Conservation (phyloP, 1,140 invertebrate genomes). For the Drosophila pandora region DNA sequence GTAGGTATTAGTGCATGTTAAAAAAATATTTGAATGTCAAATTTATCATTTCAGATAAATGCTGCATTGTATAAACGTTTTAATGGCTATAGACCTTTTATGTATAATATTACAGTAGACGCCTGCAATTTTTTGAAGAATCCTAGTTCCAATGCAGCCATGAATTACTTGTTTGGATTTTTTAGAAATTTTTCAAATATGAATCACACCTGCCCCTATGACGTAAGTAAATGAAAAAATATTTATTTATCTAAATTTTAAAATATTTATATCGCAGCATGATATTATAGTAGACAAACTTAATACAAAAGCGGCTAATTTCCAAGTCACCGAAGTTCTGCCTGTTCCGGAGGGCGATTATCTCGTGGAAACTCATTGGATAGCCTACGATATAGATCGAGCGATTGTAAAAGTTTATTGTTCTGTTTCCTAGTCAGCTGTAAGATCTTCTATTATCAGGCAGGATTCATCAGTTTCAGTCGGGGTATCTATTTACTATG, state of each 20-base stretch:
- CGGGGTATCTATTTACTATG: no score
- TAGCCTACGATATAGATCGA: background rate
- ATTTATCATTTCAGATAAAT: constrained; percentile 1
- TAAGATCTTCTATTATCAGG: no score
- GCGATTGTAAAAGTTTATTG: background rate
- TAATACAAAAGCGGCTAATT: background rate
- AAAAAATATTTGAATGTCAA: background rate
- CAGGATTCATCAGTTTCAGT: no score
- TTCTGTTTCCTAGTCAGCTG: no score
- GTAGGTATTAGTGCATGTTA: background rate
- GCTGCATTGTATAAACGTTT: background rate
- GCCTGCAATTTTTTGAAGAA: constrained; percentile 16
- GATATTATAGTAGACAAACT: constrained; percentile 2
- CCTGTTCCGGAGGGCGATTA: background rate
- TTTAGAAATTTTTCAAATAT: constrained; percentile 1
- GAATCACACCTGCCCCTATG: constrained; percentile 15
- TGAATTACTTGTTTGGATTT: constrained; percentile 1
- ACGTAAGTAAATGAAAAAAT: background rate
- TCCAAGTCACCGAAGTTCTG: background rate
- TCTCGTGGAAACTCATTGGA: background rate
- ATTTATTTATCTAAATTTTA: no score
- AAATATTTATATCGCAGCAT: background rate
- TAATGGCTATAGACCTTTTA: constrained; percentile 15
- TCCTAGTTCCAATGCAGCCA: background rate
- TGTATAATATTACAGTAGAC: constrained; percentile 20